A percentile compares a stretch with the other conserved stretches of the same genome.
These are phyloP conservation scores for Drosophila nr. fundita DNA, from an alignment of 2,888 invertebrate genomes.

Conservation along the genomic window DNA sequence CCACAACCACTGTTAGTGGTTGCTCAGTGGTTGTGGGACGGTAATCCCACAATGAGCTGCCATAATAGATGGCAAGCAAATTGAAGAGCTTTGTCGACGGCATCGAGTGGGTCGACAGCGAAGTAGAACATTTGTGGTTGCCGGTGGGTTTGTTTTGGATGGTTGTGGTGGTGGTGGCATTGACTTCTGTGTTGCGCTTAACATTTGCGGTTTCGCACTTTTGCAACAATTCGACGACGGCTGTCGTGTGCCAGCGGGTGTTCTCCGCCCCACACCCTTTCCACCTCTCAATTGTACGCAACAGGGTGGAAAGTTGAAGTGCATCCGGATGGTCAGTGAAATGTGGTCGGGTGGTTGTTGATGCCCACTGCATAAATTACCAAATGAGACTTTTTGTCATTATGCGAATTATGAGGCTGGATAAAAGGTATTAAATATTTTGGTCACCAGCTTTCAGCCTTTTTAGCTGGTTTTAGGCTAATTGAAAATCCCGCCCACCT, in stretches of 20 bases:
- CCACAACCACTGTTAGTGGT: slow-evolving; percentile 38
- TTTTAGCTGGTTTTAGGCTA: slow-evolving; percentile 75
- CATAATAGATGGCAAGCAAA: slow-evolving; percentile 83
- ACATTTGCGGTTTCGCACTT: slow-evolving; percentile 84
- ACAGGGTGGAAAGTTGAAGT: slow-evolving; percentile 84
- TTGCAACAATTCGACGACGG: slow-evolving; percentile 74
- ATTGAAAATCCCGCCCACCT: slow-evolving; percentile 69
- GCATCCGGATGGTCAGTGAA: slow-evolving; percentile 78
- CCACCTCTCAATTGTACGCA: slow-evolving; percentile 73
- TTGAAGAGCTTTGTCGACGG: slow-evolving; percentile 79
- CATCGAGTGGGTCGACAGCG: slow-evolving; percentile 44
- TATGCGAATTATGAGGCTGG: slow-evolving; percentile 80
- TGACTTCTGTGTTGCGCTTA: slow-evolving; percentile 83
- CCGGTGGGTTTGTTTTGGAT: slow-evolving; percentile 43
- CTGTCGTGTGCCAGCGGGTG: slow-evolving; percentile 57
- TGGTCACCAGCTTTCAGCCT: slow-evolving; percentile 52
- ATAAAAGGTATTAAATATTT: slow-evolving; percentile 83
- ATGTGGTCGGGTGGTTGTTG: slow-evolving; percentile 49
- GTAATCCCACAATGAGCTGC: slow-evolving; percentile 83
- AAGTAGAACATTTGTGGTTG: slow-evolving; percentile 63
- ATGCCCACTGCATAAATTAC: slow-evolving; percentile 73
- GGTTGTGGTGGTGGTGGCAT: slow-evolving; percentile 52
- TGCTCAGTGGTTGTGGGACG: slow-evolving; percentile 44
- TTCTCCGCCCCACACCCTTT: neutral
- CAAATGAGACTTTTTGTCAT: slow-evolving; percentile 80